Conservation (phyloP, 2,888 invertebrate genomes). For the Cybosia mesomella region DNA sequence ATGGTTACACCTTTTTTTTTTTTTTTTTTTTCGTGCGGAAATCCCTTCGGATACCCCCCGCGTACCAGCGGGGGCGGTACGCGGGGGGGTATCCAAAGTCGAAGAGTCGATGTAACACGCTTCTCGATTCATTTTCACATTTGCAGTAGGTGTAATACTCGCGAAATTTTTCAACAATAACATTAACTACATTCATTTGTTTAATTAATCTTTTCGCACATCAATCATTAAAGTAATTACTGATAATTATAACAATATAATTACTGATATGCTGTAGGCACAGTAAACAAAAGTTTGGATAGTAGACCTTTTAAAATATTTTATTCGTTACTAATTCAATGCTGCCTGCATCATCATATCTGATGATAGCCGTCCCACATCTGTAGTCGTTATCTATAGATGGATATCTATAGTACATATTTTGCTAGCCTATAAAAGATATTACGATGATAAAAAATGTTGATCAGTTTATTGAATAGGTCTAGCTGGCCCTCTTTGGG, state of each 20-base stretch:
- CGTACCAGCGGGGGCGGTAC: too few relatives aligned
- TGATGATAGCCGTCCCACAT: neutral
- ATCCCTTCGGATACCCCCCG: too few relatives aligned
- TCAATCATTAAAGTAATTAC: neutral
- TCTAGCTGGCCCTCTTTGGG: too few relatives aligned
- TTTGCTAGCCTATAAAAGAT: neutral
- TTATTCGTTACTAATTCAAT: neutral
- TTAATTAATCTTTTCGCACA: neutral
- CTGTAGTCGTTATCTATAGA: neutral
- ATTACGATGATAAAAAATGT: too few relatives aligned
- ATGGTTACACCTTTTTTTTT: too few relatives aligned
- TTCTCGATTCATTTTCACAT: neutral
- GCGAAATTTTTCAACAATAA: neutral
- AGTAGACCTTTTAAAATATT: neutral
- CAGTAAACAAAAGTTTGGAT: neutral
- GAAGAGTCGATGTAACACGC: too few relatives aligned
- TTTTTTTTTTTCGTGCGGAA: too few relatives aligned
- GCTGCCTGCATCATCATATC: neutral
- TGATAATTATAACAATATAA: conserved; percentile 3
- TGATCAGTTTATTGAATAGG: too few relatives aligned
- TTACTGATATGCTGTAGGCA: neutral
- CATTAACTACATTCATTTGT: neutral
- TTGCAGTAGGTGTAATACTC: neutral
- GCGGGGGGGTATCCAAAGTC: too few relatives aligned
- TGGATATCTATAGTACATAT: neutral